phyloP scores from a whole-genome alignment of 1,140 invertebrate genomes.

The Drosophila murphyi region DNA sequence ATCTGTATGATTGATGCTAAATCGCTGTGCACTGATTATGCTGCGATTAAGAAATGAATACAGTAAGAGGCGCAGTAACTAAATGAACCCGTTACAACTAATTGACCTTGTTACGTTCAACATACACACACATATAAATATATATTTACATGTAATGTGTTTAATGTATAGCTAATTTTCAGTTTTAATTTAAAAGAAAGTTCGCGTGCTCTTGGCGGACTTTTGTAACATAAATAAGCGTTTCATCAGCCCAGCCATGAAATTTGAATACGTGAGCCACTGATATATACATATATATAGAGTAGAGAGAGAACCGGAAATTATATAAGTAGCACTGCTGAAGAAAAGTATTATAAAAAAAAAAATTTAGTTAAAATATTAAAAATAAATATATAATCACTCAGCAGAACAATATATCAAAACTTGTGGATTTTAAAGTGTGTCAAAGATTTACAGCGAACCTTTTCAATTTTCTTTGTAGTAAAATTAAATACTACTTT shows the following conservation, averaged over 20 bases:
- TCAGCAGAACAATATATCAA: no score
- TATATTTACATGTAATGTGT: background rate
- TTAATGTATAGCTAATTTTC: background rate
- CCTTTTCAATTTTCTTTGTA: no score
- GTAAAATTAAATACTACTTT: no score
- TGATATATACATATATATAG: background rate
- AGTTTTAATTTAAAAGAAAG: constrained; percentile 33
- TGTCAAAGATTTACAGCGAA: no score
- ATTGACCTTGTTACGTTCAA: constrained; percentile 31
- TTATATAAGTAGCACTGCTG: no score
- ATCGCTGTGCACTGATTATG: constrained; percentile 45
- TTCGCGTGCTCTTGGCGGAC: constrained; percentile 26
- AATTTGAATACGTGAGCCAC: constrained; percentile 12
- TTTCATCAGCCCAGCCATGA: constrained; percentile 57
- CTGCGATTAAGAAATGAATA: constrained; percentile 34
- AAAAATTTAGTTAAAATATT: no score
- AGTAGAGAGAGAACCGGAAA: background rate
- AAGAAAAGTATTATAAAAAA: no score
- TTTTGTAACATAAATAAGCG: constrained; percentile 32
- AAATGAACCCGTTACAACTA: constrained; percentile 18
- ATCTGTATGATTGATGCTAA: constrained; percentile 12
- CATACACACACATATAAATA: background rate
- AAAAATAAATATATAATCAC: no score
- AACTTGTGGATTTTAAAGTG: no score
- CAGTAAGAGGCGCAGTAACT: constrained; percentile 8